A percentile compares a stretch with the other conserved stretches of the same genome.
Evolutionary conservation across 2,797 vertebrate species (phyloP).

Genomic region (Clarias pachynema): DNA sequence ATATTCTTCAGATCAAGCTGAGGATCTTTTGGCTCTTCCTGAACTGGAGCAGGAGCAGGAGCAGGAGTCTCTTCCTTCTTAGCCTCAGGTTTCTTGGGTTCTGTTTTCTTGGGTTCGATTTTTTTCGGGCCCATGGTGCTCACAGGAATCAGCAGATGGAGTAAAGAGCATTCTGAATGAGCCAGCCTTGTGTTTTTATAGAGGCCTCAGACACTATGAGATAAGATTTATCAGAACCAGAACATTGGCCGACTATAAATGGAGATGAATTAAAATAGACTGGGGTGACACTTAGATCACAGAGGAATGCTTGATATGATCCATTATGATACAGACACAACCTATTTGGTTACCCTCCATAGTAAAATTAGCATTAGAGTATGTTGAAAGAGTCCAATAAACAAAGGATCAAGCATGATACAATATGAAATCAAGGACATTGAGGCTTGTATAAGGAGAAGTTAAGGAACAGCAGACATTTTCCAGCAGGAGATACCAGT

Average conservation of each 20-base stretch:
- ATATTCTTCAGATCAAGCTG: slow-evolving; percentile 85
- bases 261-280: slow-evolving; percentile 58
- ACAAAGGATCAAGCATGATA: not conserved
- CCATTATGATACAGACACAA: not conserved
- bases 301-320: slow-evolving; percentile 28
- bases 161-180: not conserved
- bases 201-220: slow-evolving; percentile 25
- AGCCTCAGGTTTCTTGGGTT: slow-evolving; percentile 66
- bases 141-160: not conserved
- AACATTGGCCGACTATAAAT: slow-evolving; percentile 54
- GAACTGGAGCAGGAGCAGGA: slow-evolving; percentile 64
- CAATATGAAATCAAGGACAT: not conserved
- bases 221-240: slow-evolving; percentile 49
- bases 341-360: not conserved
- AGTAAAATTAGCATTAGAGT: not conserved
- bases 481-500: not conserved
- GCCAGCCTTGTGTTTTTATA: slow-evolving; percentile 50
- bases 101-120: slow-evolving; percentile 75
- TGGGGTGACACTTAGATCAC: slow-evolving; percentile 35
- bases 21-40: slow-evolving; percentile 70
- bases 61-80: slow-evolving; percentile 68
- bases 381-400: not conserved
- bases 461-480: not conserved
- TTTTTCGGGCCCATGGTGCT: slow-evolving; percentile 77
- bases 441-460: not conserved